Evolutionary conservation across 2,888 invertebrate species (phyloP), one percentile per base, ranked within the genome.

Genomic region (Scaptomyza parva): DNA sequence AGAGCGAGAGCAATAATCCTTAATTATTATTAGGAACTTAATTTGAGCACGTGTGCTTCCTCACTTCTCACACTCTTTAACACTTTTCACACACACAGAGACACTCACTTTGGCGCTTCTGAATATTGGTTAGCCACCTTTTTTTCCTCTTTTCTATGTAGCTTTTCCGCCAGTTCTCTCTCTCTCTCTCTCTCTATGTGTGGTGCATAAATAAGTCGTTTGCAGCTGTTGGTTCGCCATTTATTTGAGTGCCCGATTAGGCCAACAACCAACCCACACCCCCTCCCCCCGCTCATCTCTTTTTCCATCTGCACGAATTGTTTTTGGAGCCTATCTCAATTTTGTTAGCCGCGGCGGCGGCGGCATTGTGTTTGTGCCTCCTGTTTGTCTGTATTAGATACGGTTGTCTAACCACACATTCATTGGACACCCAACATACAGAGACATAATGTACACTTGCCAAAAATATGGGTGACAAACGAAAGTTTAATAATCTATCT

Each of bases 121-220:
- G 1, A 12, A 12, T 7, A 7, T 12, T 7, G 26, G 35, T 37
- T 37, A 3, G 37, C 37, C 37, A 35, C 8, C 14, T 35, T 2
- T 26, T 45, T 28, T 26, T 9, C 18, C 37, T 17, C 22, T n/a
- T 20, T 14, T 2, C n/a, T 44, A 52, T 82, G n/a, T n/a, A n/a
- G n/a, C n/a, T n/a, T n/a, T n/a, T n/a, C n/a, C n/a, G n/a, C n/a
- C n/a, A n/a, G n/a, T n/a, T n/a, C n/a, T n/a, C n/a, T n/a, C n/a
- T n/a, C n/a, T n/a, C n/a, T n/a, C n/a, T n/a, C n/a, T n/a, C n/a
- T n/a, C n/a, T n/a, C n/a, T n/a, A n/a, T n/a, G n/a, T n/a, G 65
- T 66, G 77, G 35, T 76, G 76, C 79, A 78, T 82, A 79, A 88
- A 82, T 82, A 74, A 82, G 86, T 82, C 86, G 70, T 87, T 78